Evolutionary conservation across 2,888 invertebrate species (phyloP).

Genomic region (Archips xylosteana): DNA sequence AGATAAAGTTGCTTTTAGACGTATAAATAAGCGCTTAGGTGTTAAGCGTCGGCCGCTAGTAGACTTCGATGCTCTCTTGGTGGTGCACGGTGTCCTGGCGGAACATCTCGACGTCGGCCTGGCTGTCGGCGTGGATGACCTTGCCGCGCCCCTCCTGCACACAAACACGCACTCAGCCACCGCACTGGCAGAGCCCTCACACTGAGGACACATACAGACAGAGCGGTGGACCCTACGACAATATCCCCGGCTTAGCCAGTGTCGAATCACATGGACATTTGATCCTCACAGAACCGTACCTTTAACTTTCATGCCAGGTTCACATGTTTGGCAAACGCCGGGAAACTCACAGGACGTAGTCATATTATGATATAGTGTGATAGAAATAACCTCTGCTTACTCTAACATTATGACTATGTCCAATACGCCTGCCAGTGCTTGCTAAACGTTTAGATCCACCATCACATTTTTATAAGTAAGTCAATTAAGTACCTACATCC

Average conservation of each 20-base stretch:
- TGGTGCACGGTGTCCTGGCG: slow-evolving; percentile 88
- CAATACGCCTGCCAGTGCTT: too few relatives aligned
- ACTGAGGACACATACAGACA: slow-evolving; percentile 38
- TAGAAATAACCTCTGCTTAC: too few relatives aligned
- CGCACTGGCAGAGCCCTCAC: background rate
- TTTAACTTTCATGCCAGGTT: too few relatives aligned
- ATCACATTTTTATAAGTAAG: too few relatives aligned
- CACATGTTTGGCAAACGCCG: too few relatives aligned
- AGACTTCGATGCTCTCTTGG: slow-evolving; percentile 83
- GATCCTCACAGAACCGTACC: background rate
- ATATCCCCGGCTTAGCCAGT: slow-evolving; percentile 17
- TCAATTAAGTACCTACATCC: too few relatives aligned
- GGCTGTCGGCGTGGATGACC: slow-evolving; percentile 89
- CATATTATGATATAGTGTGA: too few relatives aligned
- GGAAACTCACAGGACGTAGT: too few relatives aligned
- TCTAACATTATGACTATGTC: too few relatives aligned
- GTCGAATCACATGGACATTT: background rate
- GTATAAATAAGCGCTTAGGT: background rate
- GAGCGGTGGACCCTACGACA: slow-evolving; percentile 44
- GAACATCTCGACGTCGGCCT: slow-evolving; percentile 90
- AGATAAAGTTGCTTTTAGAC: background rate
- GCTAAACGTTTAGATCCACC: too few relatives aligned
- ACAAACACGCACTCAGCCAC: slow-evolving; percentile 6
- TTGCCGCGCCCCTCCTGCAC: slow-evolving; percentile 81
- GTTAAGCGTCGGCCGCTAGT: slow-evolving; percentile 55